Evolutionary conservation across 2,113 vertebrate genomes (phyloP), one percentile per base, ranked within the genome.

Genomic region (Pipa parva): DNA sequence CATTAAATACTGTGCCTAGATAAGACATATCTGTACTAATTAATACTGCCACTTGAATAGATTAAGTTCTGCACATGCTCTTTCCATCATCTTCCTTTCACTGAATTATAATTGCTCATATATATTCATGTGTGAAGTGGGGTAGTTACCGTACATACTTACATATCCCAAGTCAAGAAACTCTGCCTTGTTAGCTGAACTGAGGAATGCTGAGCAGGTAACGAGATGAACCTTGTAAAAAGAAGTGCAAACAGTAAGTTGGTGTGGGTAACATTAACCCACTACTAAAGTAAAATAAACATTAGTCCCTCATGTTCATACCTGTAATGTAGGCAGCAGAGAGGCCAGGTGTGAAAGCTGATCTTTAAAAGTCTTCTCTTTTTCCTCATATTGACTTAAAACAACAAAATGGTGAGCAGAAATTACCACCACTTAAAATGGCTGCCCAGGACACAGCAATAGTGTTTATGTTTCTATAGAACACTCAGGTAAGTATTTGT

Each of bases 111-210:
- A n/a, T n/a, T n/a, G n/a, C n/a, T n/a, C n/a, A n/a, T n/a, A n/a
- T n/a, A n/a, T n/a, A n/a, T n/a, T n/a, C n/a, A n/a, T n/a, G n/a
- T n/a, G n/a, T n/a, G n/a, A n/a, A n/a, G n/a, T n/a, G n/a, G n/a
- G n/a, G n/a, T n/a, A n/a, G n/a, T n/a, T 10, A 18, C 27, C 2
- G 11, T 33, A 9, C 7, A 6, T 72, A 93, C 93, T 94, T 84
- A 95, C 95, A 0, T 97, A 95, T 58, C 93, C 93, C 81, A 97
- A 87, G 72, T 95, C 94, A 78, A 97, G 76, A 76, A 96, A 97
- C 73, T 97, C 93, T 0, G 90, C 93, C 81, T 93, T 97, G 84
- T 88, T 97, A 61, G 94, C 95, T 0, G 90, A 89, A 79, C 90
- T 92, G 78, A 94, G 90, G 75, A 97, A 95, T 4, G 93, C 92